A percentile compares a stretch with the other conserved stretches of the same genome.
Evolutionary conservation across 2,113 vertebrate species (phyloP).

Genomic region (Muntiacus reevesi): DNA sequence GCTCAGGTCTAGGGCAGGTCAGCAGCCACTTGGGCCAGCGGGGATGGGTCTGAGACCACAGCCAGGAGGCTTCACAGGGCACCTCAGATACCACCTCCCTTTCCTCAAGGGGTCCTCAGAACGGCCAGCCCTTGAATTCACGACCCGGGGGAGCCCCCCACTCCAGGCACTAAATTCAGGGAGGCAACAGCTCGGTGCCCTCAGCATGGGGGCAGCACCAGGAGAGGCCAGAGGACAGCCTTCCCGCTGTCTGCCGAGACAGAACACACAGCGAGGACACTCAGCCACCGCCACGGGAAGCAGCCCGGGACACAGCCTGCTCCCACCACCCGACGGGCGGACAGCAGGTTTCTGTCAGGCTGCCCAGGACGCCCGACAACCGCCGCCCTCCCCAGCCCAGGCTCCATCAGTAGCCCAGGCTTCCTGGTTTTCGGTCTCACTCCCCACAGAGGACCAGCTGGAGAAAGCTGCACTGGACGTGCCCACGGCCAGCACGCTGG

Average conservation of each 20-base stretch:
- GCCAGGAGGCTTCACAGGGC: not conserved
- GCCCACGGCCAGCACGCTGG: not conserved
- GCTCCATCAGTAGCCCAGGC: not conserved
- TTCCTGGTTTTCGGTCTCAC: not conserved
- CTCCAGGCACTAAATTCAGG: not conserved
- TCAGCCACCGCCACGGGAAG: not conserved
- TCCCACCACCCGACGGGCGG: not conserved
- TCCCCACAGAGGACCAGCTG: not conserved
- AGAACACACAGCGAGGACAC: not conserved
- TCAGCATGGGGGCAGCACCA: not conserved
- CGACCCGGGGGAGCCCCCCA: not conserved
- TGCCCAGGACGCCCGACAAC: not conserved
- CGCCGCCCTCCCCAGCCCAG: not conserved
- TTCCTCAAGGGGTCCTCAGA: not conserved
- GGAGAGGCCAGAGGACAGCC: not conserved
- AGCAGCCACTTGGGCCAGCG: not conserved
- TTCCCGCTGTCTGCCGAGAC: rapidly evolving
- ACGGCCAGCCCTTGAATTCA: not conserved
- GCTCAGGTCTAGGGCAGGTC: not conserved
- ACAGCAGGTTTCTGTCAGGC: not conserved
- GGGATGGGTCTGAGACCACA: not conserved
- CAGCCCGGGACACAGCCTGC: not conserved
- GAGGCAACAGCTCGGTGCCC: rapidly evolving
- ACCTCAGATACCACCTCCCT: not conserved
- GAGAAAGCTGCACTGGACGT: rapidly evolving